Evolutionary conservation across 2,113 vertebrate genomes (phyloP), one percentile per base, ranked within the genome.

Genomic region (Antechinus flavipes): DNA sequence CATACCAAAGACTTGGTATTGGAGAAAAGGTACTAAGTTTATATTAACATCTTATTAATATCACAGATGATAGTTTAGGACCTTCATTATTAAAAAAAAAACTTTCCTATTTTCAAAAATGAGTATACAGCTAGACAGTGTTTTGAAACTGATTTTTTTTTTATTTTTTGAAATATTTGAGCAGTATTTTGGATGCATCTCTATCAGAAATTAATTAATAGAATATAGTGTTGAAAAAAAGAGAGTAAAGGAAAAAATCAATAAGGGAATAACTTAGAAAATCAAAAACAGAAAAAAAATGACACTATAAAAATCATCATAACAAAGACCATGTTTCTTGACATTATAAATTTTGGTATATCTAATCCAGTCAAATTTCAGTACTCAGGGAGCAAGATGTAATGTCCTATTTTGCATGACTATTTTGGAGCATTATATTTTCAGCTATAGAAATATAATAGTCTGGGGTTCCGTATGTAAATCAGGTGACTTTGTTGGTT

Each of bases 361-460:
- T 96, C 19, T 84, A 19, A 84, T 42, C 68, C 68, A 42, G 14
- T n/a, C 35, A 42, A 84, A 94, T 94, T 91, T 96, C 89, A 8
- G 10, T 92, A 95, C 58, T 42, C 35, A 54, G 76, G 76, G 54
- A 61, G 50, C 93, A 92, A 93, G 12, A 96, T 84, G 61, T 54
- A 93, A 95, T 50, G n/a, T 84, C 56, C 58, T 95, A 94, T 93
- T 93, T 96, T 93, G 56, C 91, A 93, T 95, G 91, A 35, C 6
- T 98, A 94, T 92, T 96, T 94, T 76, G n/a, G 90, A 96, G 47
- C 1, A 92, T 96, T 97, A 95, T 94, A 54, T 19, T 90, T 16
- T 95, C 90, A 27, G 91, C 56, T 93, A 58, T 92, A 95, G 54
- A 26, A 95, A 90, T 55, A 91, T 56, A 96, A 98, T 95, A 96